A percentile compares a stretch with the other conserved stretches of the same genome.
These are phyloP conservation scores for Lasioglossum calceatum DNA, from an alignment of 2,888 invertebrate species.

Conservation along the genomic window DNA sequence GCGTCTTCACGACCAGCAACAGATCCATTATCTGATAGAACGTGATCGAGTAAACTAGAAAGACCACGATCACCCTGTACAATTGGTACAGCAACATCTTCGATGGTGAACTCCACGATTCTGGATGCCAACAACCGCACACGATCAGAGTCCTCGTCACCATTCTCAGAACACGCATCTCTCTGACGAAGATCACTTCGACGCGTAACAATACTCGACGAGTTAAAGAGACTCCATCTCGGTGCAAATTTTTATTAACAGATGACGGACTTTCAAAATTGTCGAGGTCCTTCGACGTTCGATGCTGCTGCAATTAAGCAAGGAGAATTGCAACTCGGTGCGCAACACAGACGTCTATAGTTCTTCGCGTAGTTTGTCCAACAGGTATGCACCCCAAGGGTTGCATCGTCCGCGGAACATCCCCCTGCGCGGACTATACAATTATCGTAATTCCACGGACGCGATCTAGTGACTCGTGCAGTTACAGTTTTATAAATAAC, in stretches of 20 bases:
- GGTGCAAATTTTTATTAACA: background rate
- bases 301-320: too few relatives aligned
- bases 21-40: constrained; percentile 60
- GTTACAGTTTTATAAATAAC: constrained; percentile 3
- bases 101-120: constrained; percentile 41
- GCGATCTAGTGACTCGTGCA: background rate
- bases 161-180: constrained; percentile 47
- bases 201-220: background rate
- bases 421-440: background rate
- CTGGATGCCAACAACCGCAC: constrained; percentile 67
- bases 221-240: background rate
- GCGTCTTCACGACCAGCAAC: constrained; percentile 34
- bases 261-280: background rate
- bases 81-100: constrained; percentile 55
- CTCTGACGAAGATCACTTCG: background rate
- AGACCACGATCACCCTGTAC: constrained; percentile 42
- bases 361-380: background rate
- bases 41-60: constrained; percentile 41
- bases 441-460: background rate
- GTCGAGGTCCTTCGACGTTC: too few relatives aligned
- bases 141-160: constrained; percentile 33
- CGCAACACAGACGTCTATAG: background rate
- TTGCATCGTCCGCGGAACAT: background rate
- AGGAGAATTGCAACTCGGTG: background rate
- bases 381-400: background rate